phyloP scores from a whole-genome alignment of 2,797 vertebrate species.

The Sandelia bainsii region DNA sequence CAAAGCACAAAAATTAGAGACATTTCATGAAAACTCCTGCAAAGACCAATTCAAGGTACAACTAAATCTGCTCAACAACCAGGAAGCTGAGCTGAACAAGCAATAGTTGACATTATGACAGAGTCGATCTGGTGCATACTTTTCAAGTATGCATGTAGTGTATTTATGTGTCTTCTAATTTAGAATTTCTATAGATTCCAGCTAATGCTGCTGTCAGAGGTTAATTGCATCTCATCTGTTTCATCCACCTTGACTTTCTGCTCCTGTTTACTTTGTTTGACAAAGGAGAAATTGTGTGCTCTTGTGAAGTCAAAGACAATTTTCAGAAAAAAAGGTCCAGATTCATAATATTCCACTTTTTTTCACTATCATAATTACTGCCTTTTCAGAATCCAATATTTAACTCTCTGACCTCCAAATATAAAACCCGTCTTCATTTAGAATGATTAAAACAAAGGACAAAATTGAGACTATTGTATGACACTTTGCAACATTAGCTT shows the following conservation, averaged over 20 bases:
- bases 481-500: neutral
- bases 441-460: slow-evolving; percentile 57
- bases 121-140: neutral
- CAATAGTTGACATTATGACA: slow-evolving; percentile 24
- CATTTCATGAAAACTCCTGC: slow-evolving; percentile 63
- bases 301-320: slow-evolving; percentile 54
- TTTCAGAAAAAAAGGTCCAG: slow-evolving; percentile 54
- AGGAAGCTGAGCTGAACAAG: slow-evolving; percentile 38
- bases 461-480: slow-evolving; percentile 15
- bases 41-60: slow-evolving; percentile 62
- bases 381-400: slow-evolving; percentile 55
- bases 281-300: slow-evolving; percentile 42
- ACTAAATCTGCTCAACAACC: slow-evolving; percentile 53
- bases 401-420: slow-evolving; percentile 61
- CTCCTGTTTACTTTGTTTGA: slow-evolving; percentile 58
- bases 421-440: slow-evolving; percentile 41
- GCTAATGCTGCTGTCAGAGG: slow-evolving; percentile 53
- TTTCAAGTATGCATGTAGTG: slow-evolving; percentile 7
- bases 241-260: slow-evolving; percentile 63
- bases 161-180: neutral
- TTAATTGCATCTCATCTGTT: slow-evolving; percentile 75
- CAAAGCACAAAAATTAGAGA: slow-evolving; percentile 75
- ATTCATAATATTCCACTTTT: slow-evolving; percentile 56
- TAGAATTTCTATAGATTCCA: slow-evolving; percentile 37
- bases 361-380: slow-evolving; percentile 69